Evolutionary conservation across 1,140 invertebrate genomes (phyloP).

Genomic region (Phocides pigmalion): DNA sequence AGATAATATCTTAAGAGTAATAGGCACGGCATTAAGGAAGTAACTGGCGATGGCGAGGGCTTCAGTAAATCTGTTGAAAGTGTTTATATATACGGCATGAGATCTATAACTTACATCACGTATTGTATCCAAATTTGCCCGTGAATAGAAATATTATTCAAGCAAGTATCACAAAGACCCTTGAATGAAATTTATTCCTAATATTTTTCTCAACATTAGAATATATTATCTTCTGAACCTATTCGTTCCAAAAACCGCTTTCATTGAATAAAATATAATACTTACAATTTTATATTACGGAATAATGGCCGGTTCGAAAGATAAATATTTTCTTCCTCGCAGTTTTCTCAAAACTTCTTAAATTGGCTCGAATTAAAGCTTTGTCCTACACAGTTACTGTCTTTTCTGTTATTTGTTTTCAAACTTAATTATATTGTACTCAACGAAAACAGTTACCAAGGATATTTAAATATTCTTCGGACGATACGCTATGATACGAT

Average conservation of each 20-base stretch:
- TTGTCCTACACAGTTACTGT: constrained; percentile 24
- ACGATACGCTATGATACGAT: constrained; percentile 4
- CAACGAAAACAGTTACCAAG: constrained; percentile 23
- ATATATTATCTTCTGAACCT: constrained; percentile 9
- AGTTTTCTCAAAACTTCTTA: constrained; percentile 32
- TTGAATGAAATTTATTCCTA: constrained; percentile 25
- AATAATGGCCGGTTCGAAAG: constrained; percentile 15
- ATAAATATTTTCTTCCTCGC: constrained; percentile 30
- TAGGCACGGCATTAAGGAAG: too few species aligned
- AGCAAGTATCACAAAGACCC: neutral
- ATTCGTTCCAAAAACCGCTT: constrained; percentile 3
- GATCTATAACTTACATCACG: neutral
- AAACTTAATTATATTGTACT: constrained; percentile 32
- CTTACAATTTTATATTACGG: constrained; percentile 22
- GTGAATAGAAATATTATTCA: constrained; percentile 4
- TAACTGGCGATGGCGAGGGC: too few species aligned
- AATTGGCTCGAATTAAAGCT: constrained; percentile 28
- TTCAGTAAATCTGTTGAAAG: neutral
- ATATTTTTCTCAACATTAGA: constrained; percentile 8
- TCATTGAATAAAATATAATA: constrained; percentile 14
- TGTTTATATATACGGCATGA: neutral
- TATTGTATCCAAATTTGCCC: neutral
- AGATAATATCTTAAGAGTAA: too few species aligned
- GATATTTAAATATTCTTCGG: constrained; percentile 30
- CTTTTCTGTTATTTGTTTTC: constrained; percentile 29